Conservation (phyloP, 2,797 vertebrate species). For the Bucorvus abyssinicus region DNA sequence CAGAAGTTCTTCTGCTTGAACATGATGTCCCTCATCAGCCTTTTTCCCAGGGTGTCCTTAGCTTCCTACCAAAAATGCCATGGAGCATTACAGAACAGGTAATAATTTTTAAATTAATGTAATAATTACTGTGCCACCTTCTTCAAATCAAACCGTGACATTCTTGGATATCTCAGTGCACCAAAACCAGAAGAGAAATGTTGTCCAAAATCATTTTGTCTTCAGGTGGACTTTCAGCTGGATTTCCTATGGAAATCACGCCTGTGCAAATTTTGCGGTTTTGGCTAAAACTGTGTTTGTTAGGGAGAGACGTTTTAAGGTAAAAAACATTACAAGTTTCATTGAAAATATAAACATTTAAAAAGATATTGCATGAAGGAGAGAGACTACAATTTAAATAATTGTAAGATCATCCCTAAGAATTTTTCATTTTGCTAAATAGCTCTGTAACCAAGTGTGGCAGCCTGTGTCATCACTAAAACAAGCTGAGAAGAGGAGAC, state of each 20-base stretch:
- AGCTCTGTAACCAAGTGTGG: not conserved
- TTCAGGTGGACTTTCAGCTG: not conserved
- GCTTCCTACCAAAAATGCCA: constrained; percentile 93
- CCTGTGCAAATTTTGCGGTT: not conserved
- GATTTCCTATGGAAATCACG: not conserved
- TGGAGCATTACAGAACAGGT: constrained; percentile 92
- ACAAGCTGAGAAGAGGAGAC: not conserved
- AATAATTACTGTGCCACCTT: not conserved
- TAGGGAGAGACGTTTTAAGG: not conserved
- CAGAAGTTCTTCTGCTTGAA: constrained; percentile 93
- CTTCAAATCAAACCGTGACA: not conserved
- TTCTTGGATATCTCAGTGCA: not conserved
- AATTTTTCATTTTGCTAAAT: not conserved
- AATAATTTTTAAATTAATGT: not conserved
- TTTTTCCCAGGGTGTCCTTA: constrained; percentile 92
- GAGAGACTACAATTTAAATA: not conserved
- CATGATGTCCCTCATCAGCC: constrained; percentile 97
- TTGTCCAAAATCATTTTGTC: not conserved
- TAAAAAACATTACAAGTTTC: not conserved
- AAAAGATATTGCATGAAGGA: not conserved
- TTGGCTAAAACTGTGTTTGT: not conserved
- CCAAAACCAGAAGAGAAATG: not conserved
- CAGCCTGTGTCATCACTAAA: not conserved
- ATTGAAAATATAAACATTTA: not conserved
- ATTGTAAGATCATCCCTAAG: not conserved